A percentile compares a stretch with the other conserved stretches of the same genome.
Evolutionary conservation across 1,140 invertebrate genomes (phyloP).

Genomic region (Monochamus saltuarius): DNA sequence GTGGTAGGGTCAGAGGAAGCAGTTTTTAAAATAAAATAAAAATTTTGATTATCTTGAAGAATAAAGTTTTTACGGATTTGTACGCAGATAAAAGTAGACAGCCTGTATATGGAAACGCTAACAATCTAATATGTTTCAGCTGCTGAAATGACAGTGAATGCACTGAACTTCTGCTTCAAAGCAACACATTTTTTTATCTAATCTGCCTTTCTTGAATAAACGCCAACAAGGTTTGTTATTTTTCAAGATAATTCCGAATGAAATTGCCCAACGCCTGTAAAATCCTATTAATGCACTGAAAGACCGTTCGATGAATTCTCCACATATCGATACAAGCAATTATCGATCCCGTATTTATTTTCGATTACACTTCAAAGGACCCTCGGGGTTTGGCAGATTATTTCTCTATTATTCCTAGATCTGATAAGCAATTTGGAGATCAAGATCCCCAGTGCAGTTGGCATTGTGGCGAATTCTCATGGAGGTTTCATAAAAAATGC

Average conservation of each 20-base stretch:
- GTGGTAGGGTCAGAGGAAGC: too few relatives aligned
- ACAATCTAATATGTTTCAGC: too few relatives aligned
- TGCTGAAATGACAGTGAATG: too few relatives aligned
- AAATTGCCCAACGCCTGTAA: slow-evolving; percentile 38
- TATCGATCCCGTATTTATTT: slow-evolving; percentile 38
- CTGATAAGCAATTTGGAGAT: slow-evolving; percentile 43
- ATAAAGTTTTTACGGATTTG: too few relatives aligned
- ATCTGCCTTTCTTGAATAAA: not conserved
- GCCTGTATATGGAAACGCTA: too few relatives aligned
- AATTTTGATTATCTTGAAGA: too few relatives aligned
- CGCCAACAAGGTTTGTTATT: slow-evolving; percentile 12
- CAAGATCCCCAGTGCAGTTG: slow-evolving; percentile 24
- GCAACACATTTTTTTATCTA: too few relatives aligned
- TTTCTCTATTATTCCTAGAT: slow-evolving; percentile 35
- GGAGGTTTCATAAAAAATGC: slow-evolving; percentile 31
- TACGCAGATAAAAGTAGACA: too few relatives aligned
- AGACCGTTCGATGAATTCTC: slow-evolving; percentile 25
- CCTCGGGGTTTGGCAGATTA: slow-evolving; percentile 42
- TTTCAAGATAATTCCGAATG: slow-evolving; percentile 7
- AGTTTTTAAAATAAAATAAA: too few relatives aligned
- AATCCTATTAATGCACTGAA: slow-evolving; percentile 35
- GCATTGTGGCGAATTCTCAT: slow-evolving; percentile 23
- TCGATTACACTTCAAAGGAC: slow-evolving; percentile 43
- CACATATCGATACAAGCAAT: slow-evolving; percentile 25
- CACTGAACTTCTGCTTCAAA: too few relatives aligned